These are phyloP conservation scores for Eilema depressum DNA, from an alignment of 2,888 invertebrate species.

Conservation along the genomic window DNA sequence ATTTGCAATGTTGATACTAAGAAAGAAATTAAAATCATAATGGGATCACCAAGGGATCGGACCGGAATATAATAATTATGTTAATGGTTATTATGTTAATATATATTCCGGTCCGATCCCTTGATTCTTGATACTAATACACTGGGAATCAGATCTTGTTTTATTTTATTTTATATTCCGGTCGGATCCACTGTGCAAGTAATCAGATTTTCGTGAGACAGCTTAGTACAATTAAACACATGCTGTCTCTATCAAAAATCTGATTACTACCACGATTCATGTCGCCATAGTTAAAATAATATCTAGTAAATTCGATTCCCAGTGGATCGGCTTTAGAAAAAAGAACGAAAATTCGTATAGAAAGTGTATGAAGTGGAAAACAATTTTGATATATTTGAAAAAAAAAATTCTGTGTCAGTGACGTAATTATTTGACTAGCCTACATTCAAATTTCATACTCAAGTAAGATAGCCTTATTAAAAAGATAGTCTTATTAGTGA, in stretches of 20 bases:
- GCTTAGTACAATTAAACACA: neutral
- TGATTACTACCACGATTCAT: too few species aligned
- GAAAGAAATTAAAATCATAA: neutral
- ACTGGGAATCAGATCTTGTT: neutral
- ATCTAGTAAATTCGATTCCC: neutral
- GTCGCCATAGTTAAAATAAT: too few species aligned
- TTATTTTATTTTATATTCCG: neutral
- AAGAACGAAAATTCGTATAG: neutral
- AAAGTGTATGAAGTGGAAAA: neutral
- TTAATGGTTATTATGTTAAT: too few species aligned
- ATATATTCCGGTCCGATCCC: neutral
- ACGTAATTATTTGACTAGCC: neutral
- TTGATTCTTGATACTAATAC: neutral
- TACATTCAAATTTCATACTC: neutral
- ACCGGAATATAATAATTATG: too few species aligned
- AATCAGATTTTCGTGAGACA: neutral
- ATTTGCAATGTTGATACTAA: too few species aligned
- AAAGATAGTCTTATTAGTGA: neutral
- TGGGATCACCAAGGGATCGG: too few species aligned
- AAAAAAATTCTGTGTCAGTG: neutral
- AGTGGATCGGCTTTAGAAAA: neutral
- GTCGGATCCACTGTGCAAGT: neutral
- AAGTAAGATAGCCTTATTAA: neutral
- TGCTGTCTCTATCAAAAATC: neutral
- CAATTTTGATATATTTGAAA: too few species aligned